Conservation (phyloP, 92 coral and sea anemone genomes). For the Epizoanthus scotinus region DNA sequence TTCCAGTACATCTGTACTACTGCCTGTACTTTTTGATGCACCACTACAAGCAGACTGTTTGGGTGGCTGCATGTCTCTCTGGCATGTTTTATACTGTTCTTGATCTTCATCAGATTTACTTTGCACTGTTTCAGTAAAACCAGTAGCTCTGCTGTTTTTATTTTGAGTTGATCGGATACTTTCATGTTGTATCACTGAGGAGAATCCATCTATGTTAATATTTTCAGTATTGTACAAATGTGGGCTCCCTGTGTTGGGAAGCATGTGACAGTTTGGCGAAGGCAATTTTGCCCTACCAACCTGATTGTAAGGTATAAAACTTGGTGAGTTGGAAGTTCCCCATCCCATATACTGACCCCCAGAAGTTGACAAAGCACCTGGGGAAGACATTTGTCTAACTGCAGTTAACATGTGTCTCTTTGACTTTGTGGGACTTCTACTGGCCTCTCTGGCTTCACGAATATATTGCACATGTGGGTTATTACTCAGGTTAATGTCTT, state of each 20-base stretch:
- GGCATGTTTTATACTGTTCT: neutral
- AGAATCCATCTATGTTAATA: too few species aligned
- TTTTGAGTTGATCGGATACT: too few species aligned
- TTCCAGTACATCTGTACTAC: neutral
- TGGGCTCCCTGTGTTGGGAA: too few species aligned
- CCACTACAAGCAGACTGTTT: neutral
- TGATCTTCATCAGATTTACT: neutral
- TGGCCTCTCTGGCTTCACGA: constrained; percentile 68
- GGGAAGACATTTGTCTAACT: constrained; percentile 44
- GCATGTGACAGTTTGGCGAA: too few species aligned
- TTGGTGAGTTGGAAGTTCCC: too few species aligned
- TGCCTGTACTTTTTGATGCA: neutral
- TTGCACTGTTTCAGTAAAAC: too few species aligned
- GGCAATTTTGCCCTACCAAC: too few species aligned
- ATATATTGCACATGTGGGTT: constrained; percentile 62
- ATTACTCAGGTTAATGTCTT: constrained; percentile 68
- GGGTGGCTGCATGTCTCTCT: neutral
- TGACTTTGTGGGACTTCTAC: constrained; percentile 39
- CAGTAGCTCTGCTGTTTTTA: too few species aligned
- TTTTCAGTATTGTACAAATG: too few species aligned
- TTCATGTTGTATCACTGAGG: too few species aligned
- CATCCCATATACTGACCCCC: too few species aligned
- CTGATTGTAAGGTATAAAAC: too few species aligned
- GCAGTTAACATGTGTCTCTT: constrained; percentile 47
- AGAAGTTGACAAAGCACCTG: constrained; percentile 6